A percentile compares a stretch with the other conserved stretches of the same genome.
These are phyloP conservation scores for Hipposideros armiger DNA, from an alignment of 2,113 vertebrate species.

Conservation along the genomic window DNA sequence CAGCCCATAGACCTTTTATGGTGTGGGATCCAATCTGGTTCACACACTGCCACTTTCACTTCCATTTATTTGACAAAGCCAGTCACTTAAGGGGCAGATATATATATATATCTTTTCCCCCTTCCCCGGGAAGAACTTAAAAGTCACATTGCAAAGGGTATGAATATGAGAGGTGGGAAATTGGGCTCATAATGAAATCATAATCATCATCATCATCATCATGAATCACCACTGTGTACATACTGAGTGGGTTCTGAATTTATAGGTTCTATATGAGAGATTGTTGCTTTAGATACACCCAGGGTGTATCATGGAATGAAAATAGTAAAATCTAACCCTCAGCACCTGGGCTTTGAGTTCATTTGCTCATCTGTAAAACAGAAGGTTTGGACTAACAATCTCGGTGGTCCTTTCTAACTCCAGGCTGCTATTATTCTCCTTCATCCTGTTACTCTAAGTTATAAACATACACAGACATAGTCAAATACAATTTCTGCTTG, in stretches of 20 bases:
- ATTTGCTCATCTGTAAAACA: neutral
- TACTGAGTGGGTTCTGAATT: neutral
- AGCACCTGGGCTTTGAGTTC: neutral
- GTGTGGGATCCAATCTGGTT: neutral
- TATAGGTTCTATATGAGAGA: neutral
- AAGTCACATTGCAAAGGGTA: neutral
- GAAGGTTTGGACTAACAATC: neutral
- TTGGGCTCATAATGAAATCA: neutral
- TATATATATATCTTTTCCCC: neutral
- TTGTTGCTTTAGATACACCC: neutral
- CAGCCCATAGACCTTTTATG: neutral
- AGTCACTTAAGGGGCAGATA: neutral
- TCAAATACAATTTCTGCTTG: slow-evolving; percentile 1
- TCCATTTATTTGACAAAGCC: neutral
- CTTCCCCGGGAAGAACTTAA: neutral
- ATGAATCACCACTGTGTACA: neutral
- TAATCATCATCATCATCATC: neutral
- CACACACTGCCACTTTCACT: neutral
- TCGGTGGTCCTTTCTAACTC: neutral
- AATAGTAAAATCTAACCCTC: neutral
- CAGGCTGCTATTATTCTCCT: neutral
- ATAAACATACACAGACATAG: neutral
- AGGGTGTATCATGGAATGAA: neutral
- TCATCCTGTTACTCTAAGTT: neutral
- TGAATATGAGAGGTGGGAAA: neutral